Evolutionary conservation across 2,888 invertebrate species (phyloP), one percentile per base, ranked within the genome.

Genomic region (Dynastes maya): DNA sequence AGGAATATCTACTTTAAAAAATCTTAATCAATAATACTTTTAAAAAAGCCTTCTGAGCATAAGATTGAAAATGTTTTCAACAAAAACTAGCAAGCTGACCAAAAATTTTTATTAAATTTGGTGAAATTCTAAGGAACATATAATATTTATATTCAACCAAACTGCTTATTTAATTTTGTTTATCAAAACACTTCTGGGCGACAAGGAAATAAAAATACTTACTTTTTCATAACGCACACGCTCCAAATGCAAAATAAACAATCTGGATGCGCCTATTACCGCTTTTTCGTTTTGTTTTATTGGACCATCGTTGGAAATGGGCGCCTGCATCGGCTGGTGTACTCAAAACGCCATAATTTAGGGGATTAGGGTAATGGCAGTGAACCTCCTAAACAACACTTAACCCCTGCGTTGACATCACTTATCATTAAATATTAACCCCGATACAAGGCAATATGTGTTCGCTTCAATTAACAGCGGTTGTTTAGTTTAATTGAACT

Each of bases 381-480:
- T 85, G 85, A 85, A 86, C 84, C 86, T 86, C 86, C 85, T 87
- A 86, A 87, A 86, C 85, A 85, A 83, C 86, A 86, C 84, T 87
- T 87, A 87, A 86, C 86, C 86, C 86, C 83, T 82, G 86, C 84
- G 87, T 87, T 86, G 87, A 86, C 87, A 87, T 87, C 87, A 85
- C 84, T 84, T 88, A 87, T 85, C 86, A 86, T 88, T 88, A 88
- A 88, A 88, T 88, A 88, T 88, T 87, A 87, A 87, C 86, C 85
- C 84, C 84, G 82, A 84, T 84, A 82, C 84, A 83, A 82, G 84
- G 85, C 85, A 86, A 86, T 87, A 85, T 86, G 86, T 84, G 86
- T 86, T 85, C 85, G 84, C 86, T 86, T 86, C 86, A 86, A 87
- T 87, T 87, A 87, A 86, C 86, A 83, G 83, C 82, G 84, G 86